Base-by-base conservation (phyloP, 2,888 invertebrate species). In the Drosophila rubida region DNA sequence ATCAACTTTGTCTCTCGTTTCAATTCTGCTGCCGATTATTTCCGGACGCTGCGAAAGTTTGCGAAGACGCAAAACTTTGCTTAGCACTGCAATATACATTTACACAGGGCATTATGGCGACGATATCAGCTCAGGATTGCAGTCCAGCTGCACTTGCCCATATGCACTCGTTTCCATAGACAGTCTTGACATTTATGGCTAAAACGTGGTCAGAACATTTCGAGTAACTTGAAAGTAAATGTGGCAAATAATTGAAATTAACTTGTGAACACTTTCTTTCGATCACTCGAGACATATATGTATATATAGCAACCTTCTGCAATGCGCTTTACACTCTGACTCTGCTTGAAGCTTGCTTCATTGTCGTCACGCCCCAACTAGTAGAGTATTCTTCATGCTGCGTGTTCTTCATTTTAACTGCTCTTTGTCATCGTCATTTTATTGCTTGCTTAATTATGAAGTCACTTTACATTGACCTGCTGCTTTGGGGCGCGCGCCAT, bases 391-490 rank as follows among this genome's bases (percentile, higher is more conserved):
- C 57, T 55, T 51, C 14, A 25, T 60, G 35, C n/a, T 14, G 25
- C 32, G 32, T 54, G 42, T 22, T 30, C 35, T 39, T 30, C 27
- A 45, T 48, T 66, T 41, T 27, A 30, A 45, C 35, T 59, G 41
- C 53, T 55, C 54, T 73, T 69, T 75, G 69, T 58, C 64, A 55
- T 51, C 66, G 69, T 69, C 68, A 64, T 68, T 82, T 80, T 82
- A 88, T 78, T 83, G 70, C 78, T 67, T 75, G 65, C 70, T 78
- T 88, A 84, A 84, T 84, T 87, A 84, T 88, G 75, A 73, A 88
- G 84, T 87, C 88, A 74, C 68, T 83, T 88, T 78, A 84, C 81
- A 88, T 73, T 80, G 88, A 87, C 84, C 67, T 73, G 73, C 51
- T 55, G 66, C 71, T 60, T 59, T 59, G 61, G 46, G 39, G 27